Evolutionary conservation across 2,888 invertebrate genomes (phyloP).

Genomic region (Lasioglossum pauxillum): DNA sequence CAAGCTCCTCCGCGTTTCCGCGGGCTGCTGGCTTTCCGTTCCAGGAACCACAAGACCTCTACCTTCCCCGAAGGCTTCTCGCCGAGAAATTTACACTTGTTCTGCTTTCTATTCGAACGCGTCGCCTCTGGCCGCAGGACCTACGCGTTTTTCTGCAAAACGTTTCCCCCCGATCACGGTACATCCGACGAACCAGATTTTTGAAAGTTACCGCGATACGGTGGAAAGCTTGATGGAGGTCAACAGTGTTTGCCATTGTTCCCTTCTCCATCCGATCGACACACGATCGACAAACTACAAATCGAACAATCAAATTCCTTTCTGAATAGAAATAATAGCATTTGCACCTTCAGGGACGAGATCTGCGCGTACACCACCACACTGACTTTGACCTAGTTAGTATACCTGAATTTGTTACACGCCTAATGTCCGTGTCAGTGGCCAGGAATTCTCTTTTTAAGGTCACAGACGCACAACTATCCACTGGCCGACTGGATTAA

Average conservation of each 20-base stretch:
- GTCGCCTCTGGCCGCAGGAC: neutral
- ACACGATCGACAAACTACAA: neutral
- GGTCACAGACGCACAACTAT: slow-evolving; percentile 22
- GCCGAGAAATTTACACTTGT: slow-evolving; percentile 3
- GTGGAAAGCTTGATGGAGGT: neutral
- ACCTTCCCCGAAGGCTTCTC: too few relatives aligned
- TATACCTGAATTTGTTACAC: neutral
- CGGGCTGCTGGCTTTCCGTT: neutral
- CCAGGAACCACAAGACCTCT: neutral
- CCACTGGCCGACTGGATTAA: slow-evolving; percentile 14
- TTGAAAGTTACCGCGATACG: neutral
- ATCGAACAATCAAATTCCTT: neutral
- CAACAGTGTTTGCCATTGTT: neutral
- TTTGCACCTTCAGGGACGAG: neutral
- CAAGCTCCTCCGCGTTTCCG: slow-evolving; percentile 18
- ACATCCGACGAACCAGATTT: neutral
- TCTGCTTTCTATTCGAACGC: slow-evolving; percentile 18
- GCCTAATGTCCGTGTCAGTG: neutral
- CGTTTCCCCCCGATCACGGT: neutral
- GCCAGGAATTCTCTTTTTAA: slow-evolving; percentile 45
- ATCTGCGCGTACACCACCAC: neutral
- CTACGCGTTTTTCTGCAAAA: neutral
- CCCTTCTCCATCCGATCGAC: neutral
- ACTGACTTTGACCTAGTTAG: neutral
- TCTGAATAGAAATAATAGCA: neutral